Percentiles rank a stretch among this genome's conserved stretches.
Evolutionary conservation across 1,140 invertebrate species (phyloP).

Genomic region (Saccostrea cuccullata): DNA sequence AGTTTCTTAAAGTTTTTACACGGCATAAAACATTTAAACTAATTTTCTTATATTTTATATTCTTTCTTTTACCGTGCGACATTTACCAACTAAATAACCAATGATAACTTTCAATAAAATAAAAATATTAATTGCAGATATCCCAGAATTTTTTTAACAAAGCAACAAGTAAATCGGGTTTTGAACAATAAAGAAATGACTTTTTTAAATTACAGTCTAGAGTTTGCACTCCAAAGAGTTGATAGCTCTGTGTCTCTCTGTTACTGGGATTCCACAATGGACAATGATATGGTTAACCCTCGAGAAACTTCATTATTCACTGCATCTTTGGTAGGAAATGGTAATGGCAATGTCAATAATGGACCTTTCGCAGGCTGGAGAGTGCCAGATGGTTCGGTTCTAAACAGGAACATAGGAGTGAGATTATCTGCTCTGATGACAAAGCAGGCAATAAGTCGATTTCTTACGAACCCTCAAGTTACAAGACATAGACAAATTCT

Average conservation of each 20-base stretch:
- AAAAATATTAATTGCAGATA: no score
- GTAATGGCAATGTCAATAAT: conserved; percentile 25
- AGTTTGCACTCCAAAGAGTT: conserved; percentile 17
- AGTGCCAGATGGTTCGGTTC: background rate
- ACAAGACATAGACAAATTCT: background rate
- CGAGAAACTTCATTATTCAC: conserved; percentile 17
- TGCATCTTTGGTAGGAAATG: conserved; percentile 39
- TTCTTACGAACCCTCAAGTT: background rate
- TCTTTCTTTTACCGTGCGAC: no score
- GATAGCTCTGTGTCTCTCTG: conserved; percentile 13
- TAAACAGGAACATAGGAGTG: conserved; percentile 7
- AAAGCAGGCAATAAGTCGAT: background rate
- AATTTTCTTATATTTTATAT: no score
- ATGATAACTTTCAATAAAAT: no score
- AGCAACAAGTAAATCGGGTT: no score
- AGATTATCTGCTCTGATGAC: background rate
- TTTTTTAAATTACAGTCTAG: conserved; percentile 17
- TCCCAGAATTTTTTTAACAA: no score
- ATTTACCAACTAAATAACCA: no score
- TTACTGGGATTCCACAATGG: conserved; percentile 50
- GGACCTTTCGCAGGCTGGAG: conserved; percentile 41
- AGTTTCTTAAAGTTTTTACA: no score
- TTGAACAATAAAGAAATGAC: no score
- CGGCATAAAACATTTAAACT: no score
- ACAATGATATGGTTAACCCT: conserved; percentile 37